Evolutionary conservation across 2,888 invertebrate genomes (phyloP).

Genomic region (Cephus rjabovi): DNA sequence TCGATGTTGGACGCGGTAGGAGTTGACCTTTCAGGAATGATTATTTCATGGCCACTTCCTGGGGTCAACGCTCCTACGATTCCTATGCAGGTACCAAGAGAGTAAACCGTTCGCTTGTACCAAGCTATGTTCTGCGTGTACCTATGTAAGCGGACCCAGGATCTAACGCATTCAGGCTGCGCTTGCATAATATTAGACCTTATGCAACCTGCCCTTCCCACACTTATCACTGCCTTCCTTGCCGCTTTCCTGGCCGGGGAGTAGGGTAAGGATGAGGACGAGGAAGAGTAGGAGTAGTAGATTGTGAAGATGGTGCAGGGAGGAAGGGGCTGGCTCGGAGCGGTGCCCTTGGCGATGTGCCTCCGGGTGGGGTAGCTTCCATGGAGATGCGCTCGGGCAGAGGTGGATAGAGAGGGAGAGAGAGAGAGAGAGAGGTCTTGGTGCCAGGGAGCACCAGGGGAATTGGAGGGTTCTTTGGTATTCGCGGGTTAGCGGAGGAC

Average conservation of each 20-base stretch:
- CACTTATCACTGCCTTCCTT: slow-evolving; percentile 62
- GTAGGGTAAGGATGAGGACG: slow-evolving; percentile 10
- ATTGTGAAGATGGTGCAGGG: not conserved
- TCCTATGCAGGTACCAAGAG: slow-evolving; percentile 51
- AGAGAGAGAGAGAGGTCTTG: slow-evolving; percentile 27
- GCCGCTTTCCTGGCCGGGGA: not conserved
- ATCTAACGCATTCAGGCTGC: slow-evolving; percentile 27
- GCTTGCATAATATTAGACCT: slow-evolving; percentile 64
- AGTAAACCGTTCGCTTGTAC: slow-evolving; percentile 48
- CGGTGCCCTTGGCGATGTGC: slow-evolving; percentile 50
- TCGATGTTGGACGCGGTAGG: slow-evolving; percentile 32
- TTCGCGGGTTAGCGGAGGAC: slow-evolving; percentile 46
- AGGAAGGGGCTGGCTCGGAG: slow-evolving; percentile 28
- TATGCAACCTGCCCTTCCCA: slow-evolving; percentile 66
- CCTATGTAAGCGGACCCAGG: slow-evolving; percentile 39
- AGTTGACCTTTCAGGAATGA: slow-evolving; percentile 61
- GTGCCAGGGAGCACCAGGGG: slow-evolving; percentile 7
- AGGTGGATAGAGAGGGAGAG: slow-evolving; percentile 21
- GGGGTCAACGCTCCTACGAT: slow-evolving; percentile 62
- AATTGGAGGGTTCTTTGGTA: slow-evolving; percentile 35
- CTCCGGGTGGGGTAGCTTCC: slow-evolving; percentile 46
- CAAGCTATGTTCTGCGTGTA: slow-evolving; percentile 53
- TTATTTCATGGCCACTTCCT: slow-evolving; percentile 63
- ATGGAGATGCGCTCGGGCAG: not conserved
- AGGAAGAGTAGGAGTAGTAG: slow-evolving; percentile 18